These are phyloP conservation scores for Brenthis daphne DNA, from an alignment of 2,888 invertebrate genomes.

Conservation along the genomic window DNA sequence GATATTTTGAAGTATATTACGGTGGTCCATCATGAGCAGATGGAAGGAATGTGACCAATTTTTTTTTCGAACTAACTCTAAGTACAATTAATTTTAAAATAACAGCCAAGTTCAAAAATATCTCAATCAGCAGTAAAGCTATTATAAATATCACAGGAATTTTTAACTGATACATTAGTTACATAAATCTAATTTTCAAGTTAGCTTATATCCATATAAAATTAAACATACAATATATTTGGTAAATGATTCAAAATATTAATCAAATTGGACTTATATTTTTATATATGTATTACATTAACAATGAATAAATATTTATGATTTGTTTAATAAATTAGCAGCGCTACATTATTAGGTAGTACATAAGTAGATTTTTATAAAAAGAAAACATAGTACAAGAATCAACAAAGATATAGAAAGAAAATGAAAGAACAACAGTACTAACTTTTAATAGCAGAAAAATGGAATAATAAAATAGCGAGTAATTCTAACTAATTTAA, in stretches of 20 bases:
- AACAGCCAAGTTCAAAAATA: neutral
- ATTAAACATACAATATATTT: no score
- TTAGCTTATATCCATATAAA: no score
- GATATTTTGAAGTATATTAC: no score
- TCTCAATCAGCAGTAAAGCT: conserved; percentile 5
- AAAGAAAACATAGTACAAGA: neutral
- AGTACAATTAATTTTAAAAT: neutral
- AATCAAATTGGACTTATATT: no score
- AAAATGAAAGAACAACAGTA: neutral
- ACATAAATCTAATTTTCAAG: no score
- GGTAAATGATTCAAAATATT: no score
- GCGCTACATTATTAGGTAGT: neutral
- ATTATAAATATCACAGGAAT: conserved; percentile 10
- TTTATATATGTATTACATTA: no score
- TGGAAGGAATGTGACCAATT: no score
- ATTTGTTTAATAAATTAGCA: conserved; percentile 10
- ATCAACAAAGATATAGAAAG: neutral
- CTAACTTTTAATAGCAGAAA: no score
- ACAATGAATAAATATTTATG: neutral
- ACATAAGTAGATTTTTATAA: neutral
- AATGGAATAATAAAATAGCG: no score
- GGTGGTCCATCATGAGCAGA: no score
- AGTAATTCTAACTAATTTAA: neutral
- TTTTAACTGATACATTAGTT: neutral
- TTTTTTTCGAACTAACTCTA: neutral